Evolutionary conservation across 2,113 vertebrate genomes (phyloP).

Genomic region (Phylloscopus trochiloides): DNA sequence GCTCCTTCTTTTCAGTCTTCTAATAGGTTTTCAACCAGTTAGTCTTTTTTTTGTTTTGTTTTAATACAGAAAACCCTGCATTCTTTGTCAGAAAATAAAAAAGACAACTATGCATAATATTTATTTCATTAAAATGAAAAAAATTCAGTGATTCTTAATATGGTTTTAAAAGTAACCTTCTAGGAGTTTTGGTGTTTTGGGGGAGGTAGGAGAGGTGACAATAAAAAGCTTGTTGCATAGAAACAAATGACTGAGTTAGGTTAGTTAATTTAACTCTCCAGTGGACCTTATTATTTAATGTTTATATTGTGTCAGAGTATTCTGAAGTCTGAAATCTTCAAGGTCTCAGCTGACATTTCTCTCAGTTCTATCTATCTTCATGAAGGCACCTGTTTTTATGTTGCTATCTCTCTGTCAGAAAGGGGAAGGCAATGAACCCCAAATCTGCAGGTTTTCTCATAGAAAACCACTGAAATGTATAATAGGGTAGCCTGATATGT

Average conservation of each 20-base stretch:
- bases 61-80: not conserved
- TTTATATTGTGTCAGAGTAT: not conserved
- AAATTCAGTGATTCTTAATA: not conserved
- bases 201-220: not conserved
- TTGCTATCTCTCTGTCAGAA: not conserved
- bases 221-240: not conserved
- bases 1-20: not conserved
- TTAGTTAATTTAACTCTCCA: not conserved
- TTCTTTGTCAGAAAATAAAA: not conserved
- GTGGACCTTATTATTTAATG: not conserved
- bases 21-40: not conserved
- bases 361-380: not conserved
- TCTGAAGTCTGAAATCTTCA: not conserved
- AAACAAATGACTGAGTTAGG: not conserved
- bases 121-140: not conserved
- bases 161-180: not conserved
- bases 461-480: not conserved
- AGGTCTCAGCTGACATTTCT: not conserved
- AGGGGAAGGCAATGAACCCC: not conserved
- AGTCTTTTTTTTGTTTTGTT: not conserved
- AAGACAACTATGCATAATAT: not conserved
- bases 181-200: not conserved
- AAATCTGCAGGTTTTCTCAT: not conserved
- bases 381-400: not conserved
- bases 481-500: not conserved